These are phyloP conservation scores for Brachionus rubens DNA, from an alignment of 1,140 invertebrate genomes.

Conservation along the genomic window DNA sequence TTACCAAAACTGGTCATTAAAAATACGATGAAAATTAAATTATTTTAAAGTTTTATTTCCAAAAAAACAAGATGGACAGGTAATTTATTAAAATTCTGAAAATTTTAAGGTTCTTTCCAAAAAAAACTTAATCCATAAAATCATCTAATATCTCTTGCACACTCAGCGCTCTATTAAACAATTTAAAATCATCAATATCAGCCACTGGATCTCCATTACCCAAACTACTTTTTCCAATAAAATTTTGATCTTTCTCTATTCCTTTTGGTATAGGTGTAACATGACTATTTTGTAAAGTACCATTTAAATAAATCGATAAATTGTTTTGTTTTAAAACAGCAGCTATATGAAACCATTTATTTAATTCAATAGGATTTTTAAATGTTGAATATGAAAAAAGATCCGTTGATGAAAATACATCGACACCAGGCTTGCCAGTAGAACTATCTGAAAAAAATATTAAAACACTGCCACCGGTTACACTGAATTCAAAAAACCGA, in stretches of 20 bases:
- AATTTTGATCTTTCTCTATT: neutral
- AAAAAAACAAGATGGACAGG: too few relatives aligned
- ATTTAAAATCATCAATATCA: slow-evolving; percentile 26
- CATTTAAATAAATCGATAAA: slow-evolving; percentile 22
- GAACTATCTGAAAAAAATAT: neutral
- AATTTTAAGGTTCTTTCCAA: too few relatives aligned
- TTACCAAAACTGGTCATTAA: too few relatives aligned
- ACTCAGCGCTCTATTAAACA: slow-evolving; percentile 6
- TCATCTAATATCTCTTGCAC: slow-evolving; percentile 1
- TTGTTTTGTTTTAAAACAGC: neutral
- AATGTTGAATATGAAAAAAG: neutral
- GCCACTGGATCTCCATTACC: neutral
- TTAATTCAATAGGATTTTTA: neutral
- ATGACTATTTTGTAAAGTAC: neutral
- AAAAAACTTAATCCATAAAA: neutral
- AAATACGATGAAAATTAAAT: too few relatives aligned
- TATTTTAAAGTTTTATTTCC: too few relatives aligned
- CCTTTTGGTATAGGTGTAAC: neutral
- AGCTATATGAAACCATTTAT: slow-evolving; percentile 15
- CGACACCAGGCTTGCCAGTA: neutral
- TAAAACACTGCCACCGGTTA: neutral
- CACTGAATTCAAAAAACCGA: slow-evolving; percentile 7
- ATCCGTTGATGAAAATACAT: neutral
- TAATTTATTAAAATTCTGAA: too few relatives aligned
- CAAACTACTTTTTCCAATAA: slow-evolving; percentile 22